Evolutionary conservation across 1,140 invertebrate species (phyloP), one percentile per base, ranked within the genome.

Genomic region (Bombus cullumanus): DNA sequence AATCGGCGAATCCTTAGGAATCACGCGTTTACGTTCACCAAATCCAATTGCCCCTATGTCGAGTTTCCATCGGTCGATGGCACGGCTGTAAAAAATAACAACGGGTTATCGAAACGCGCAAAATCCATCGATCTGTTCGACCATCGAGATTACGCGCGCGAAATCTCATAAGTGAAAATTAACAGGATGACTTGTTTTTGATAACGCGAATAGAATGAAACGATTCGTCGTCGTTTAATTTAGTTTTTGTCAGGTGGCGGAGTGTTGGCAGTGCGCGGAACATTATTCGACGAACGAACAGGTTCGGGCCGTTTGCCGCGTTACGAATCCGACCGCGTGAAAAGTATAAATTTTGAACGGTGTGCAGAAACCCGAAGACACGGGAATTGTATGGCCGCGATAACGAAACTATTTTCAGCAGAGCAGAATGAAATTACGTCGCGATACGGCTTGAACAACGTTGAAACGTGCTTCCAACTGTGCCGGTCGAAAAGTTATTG

Each of bases 361-460:
- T 4, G 41, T 43, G 5, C 15, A 25, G 31, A 47, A 22, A 66
- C 81, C 28, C 69, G 53, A 85, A 85, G 83, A 85, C 57, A 80
- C 77, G 37, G 31, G 41, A 57, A 57, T 77, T 34, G 62, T 31
- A 43, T 15, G 28, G 34, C 34, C 34, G 28, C 34, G 81, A 77
- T 78, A 78, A 78, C 75, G 43, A 41, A 79, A 79, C 47, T 84
- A 84, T 84, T 79, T 84, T 37, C 82, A 79, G 37, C 47, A 31
- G 41, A 3, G 18, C 15, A 37, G 34, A 79, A 79, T 84, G 43
- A 62, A 79, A 84, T 84, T 84, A 84, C 82, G 71, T 31, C 5
- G 18, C 28, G 18, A 39, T 9, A 41, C 66, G 25, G 75, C 37
- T 43, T 34, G 64, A 28, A 84, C 82, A 71, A 59, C 22, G 41